phyloP scores from a whole-genome alignment of 2,113 vertebrate genomes.

The Scartelaos histophorus region DNA sequence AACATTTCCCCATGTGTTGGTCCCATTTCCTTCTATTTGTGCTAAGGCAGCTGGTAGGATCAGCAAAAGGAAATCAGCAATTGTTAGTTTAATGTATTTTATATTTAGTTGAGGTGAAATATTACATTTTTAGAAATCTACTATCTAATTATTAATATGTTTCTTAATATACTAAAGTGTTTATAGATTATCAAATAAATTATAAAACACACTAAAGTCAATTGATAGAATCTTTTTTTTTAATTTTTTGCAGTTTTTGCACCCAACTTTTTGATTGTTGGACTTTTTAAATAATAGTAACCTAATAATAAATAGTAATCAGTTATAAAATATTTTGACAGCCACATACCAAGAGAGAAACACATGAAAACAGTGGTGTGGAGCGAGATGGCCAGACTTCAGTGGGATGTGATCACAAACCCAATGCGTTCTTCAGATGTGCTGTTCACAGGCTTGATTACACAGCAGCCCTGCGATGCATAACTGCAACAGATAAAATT shows the following conservation, averaged over 20 bases:
- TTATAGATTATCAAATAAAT: conserved; percentile 23
- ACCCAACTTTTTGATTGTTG: background rate
- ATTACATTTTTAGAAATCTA: background rate
- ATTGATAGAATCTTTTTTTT: too few relatives aligned
- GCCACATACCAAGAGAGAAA: conserved; percentile 32
- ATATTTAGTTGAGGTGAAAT: background rate
- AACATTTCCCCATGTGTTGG: too few relatives aligned
- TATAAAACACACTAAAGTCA: too few relatives aligned
- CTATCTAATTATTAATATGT: background rate
- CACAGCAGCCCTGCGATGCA: conserved; percentile 69
- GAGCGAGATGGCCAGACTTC: conserved; percentile 67
- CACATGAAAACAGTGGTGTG: conserved; percentile 47
- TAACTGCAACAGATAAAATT: conserved; percentile 77
- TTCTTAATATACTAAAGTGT: background rate
- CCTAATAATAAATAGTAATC: conserved; percentile 12
- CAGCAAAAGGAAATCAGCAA: background rate
- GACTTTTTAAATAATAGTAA: background rate
- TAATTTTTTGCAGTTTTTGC: too few relatives aligned
- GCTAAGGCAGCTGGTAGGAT: too few relatives aligned
- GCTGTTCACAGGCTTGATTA: conserved; percentile 78
- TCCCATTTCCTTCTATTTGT: too few relatives aligned
- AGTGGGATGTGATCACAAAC: conserved; percentile 74
- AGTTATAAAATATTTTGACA: conserved; percentile 35
- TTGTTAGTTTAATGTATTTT: background rate
- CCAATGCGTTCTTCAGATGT: conserved; percentile 75